Evolutionary conservation across 2,888 invertebrate genomes (phyloP).

Genomic region (Bembecia ichneumoniformis): DNA sequence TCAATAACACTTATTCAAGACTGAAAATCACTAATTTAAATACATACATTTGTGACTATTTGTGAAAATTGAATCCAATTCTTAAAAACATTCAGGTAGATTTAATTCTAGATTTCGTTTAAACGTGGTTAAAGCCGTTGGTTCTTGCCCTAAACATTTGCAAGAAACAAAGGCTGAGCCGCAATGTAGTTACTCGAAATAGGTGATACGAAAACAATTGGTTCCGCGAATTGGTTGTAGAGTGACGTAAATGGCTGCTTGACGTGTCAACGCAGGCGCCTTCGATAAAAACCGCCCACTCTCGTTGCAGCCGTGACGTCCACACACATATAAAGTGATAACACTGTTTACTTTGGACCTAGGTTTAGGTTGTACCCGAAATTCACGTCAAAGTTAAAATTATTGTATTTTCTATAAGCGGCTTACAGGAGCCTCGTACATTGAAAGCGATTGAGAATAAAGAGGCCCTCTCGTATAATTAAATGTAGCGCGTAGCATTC

Average conservation of each 20-base stretch:
- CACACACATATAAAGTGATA: conserved; percentile 40
- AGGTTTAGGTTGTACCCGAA: conserved; percentile 12
- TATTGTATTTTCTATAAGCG: too few relatives aligned
- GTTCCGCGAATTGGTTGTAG: background rate
- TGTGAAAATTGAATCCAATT: too few relatives aligned
- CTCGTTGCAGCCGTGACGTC: conserved; percentile 47
- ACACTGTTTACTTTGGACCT: conserved; percentile 10
- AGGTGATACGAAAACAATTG: background rate
- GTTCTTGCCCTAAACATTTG: background rate
- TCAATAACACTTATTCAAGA: too few relatives aligned
- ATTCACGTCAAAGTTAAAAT: too few relatives aligned
- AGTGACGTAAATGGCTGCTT: conserved; percentile 27
- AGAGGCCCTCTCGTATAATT: too few relatives aligned
- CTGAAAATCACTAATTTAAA: too few relatives aligned
- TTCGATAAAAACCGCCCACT: conserved; percentile 40
- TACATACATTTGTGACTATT: too few relatives aligned
- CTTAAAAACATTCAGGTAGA: background rate
- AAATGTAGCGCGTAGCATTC: too few relatives aligned
- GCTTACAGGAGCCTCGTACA: too few relatives aligned
- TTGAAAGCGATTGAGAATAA: too few relatives aligned
- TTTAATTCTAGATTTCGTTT: background rate
- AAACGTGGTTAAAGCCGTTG: background rate
- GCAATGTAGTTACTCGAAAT: background rate
- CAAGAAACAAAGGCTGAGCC: background rate
- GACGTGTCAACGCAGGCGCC: conserved; percentile 36